Evolutionary conservation across 2,888 invertebrate genomes (phyloP).

Genomic region (Frankliniella fusca): DNA sequence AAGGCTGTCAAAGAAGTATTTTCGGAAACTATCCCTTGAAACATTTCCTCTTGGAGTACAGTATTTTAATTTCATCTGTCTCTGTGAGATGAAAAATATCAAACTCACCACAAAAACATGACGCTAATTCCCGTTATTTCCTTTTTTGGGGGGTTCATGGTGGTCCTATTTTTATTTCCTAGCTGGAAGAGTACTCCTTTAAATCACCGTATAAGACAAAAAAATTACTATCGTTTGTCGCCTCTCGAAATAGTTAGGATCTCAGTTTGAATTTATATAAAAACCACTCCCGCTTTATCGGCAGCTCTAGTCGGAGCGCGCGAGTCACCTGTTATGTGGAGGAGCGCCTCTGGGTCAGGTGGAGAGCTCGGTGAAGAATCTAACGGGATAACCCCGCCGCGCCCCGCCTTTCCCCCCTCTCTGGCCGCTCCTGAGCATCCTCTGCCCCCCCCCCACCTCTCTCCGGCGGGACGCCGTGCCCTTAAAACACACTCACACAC

Average conservation of each 20-base stretch:
- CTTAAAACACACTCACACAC: constrained; percentile 18
- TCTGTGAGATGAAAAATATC: too few relatives aligned
- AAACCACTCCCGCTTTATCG: not conserved
- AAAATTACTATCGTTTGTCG: not conserved
- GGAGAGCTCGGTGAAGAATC: constrained; percentile 16
- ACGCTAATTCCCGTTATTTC: too few relatives aligned
- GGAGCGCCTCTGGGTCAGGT: constrained; percentile 21
- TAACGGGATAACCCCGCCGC: constrained; percentile 6
- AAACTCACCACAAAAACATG: too few relatives aligned
- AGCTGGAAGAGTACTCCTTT: too few relatives aligned
- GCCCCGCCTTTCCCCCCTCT: not conserved
- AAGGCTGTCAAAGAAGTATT: too few relatives aligned
- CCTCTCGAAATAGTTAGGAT: not conserved
- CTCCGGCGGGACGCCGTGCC: not conserved
- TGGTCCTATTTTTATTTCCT: too few relatives aligned
- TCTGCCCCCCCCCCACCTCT: not conserved
- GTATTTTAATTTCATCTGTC: too few relatives aligned
- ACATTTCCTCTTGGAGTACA: too few relatives aligned
- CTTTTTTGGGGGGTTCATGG: too few relatives aligned
- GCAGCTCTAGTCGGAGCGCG: not conserved
- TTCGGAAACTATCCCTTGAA: too few relatives aligned
- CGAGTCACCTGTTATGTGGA: constrained; percentile 24
- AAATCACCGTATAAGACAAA: not conserved
- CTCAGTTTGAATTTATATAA: not conserved
- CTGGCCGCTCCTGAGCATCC: not conserved